phyloP scores from a whole-genome alignment of 2,888 invertebrate species.

The Anorthoa munda region DNA sequence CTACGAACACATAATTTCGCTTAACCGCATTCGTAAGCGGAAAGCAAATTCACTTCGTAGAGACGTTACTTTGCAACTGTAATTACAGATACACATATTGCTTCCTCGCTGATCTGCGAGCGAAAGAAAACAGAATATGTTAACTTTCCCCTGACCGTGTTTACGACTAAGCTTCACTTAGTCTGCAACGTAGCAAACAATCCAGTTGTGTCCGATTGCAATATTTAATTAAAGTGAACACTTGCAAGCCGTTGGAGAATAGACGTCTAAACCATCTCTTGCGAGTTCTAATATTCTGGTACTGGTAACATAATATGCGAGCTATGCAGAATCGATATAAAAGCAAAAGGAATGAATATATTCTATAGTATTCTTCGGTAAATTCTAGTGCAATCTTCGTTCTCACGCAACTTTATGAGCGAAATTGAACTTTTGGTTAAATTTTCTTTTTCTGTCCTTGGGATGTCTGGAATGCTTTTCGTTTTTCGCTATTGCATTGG shows the following conservation, averaged over 20 bases:
- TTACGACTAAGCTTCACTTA: constrained; percentile 25
- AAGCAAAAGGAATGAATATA: too few species aligned
- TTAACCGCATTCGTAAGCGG: constrained; percentile 72
- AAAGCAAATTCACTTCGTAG: constrained; percentile 61
- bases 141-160: constrained; percentile 16
- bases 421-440: constrained; percentile 63
- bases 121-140: constrained; percentile 54
- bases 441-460: constrained; percentile 64
- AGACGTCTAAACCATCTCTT: constrained; percentile 20
- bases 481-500: constrained; percentile 49
- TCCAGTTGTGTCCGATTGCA: too few species aligned
- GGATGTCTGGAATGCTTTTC: constrained; percentile 56
- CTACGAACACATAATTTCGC: constrained; percentile 76
- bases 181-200: too few species aligned
- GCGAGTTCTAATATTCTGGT: constrained; percentile 16
- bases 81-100: constrained; percentile 65
- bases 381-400: constrained; percentile 56
- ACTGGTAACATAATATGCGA: constrained; percentile 38
- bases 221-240: too few species aligned
- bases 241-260: constrained; percentile 2
- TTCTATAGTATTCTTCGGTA: constrained; percentile 22
- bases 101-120: constrained; percentile 43
- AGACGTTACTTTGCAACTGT: constrained; percentile 62
- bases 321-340: constrained; percentile 28
- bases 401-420: constrained; percentile 55